Evolutionary conservation across 2,113 vertebrate genomes (phyloP).

Genomic region (Zosterops pallidus): DNA sequence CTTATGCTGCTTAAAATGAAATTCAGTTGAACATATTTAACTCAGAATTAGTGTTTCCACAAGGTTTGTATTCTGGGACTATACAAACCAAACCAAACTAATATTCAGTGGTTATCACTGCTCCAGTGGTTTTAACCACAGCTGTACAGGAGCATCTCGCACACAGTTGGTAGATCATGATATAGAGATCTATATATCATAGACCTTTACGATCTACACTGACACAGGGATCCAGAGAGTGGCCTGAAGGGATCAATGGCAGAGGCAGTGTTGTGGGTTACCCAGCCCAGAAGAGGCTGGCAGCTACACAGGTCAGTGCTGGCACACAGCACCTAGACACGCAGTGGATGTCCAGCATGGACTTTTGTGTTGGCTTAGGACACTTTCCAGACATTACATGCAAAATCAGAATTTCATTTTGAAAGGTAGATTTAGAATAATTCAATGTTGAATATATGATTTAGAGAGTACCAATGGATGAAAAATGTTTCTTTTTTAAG

Average conservation of each 20-base stretch:
- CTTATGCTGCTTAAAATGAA: not conserved
- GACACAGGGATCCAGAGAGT: not conserved
- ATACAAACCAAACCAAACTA: not conserved
- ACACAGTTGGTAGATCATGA: not conserved
- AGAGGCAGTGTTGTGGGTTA: not conserved
- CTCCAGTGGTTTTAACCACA: not conserved
- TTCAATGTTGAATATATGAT: not conserved
- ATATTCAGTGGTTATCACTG: not conserved
- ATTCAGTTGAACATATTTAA: not conserved
- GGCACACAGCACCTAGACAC: accelerated
- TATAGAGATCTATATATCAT: not conserved
- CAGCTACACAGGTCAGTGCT: not conserved
- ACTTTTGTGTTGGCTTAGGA: not conserved
- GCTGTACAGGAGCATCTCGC: not conserved
- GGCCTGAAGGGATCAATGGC: not conserved
- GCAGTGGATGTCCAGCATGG: not conserved
- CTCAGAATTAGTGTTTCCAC: not conserved
- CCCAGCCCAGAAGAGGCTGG: not conserved
- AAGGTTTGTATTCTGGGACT: not conserved
- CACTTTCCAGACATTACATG: not conserved
- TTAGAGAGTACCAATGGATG: not conserved
- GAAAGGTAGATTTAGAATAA: not conserved
- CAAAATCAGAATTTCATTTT: not conserved
- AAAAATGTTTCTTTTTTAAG: not conserved
- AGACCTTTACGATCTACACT: not conserved